Percentiles rank a stretch among this genome's conserved stretches.
phyloP scores from a whole-genome alignment of 2,113 vertebrate genomes.

The Muntiacus muntjak region DNA sequence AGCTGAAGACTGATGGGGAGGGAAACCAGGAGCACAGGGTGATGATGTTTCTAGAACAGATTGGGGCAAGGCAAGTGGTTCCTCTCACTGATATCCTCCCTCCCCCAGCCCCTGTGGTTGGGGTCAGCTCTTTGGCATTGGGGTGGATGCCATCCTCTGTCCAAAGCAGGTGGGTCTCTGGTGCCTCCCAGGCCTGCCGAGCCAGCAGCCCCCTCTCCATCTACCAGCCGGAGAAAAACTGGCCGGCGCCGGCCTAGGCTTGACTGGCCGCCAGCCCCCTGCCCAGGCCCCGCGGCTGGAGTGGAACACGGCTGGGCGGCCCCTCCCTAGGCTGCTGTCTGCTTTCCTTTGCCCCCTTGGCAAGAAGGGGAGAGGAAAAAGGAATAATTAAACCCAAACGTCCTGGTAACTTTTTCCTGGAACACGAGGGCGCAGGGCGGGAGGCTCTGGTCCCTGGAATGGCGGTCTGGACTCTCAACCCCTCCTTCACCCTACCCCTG shows the following conservation, averaged over 20 bases:
- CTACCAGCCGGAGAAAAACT: not conserved
- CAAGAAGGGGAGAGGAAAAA: constrained; percentile 64
- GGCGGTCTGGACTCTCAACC: not conserved
- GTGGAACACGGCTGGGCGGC: constrained; percentile 15
- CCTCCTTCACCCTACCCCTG: not conserved
- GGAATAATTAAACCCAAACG: constrained; percentile 72
- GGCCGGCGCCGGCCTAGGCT: not conserved
- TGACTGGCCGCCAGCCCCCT: constrained; percentile 55
- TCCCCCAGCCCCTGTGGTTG: not conserved
- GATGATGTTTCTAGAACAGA: not conserved
- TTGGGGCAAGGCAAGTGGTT: not conserved
- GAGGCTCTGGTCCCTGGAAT: constrained; percentile 38
- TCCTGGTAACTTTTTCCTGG: constrained; percentile 74
- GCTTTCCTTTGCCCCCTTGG: constrained; percentile 74
- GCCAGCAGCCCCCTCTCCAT: not conserved
- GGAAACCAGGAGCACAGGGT: not conserved
- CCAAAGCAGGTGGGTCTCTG: not conserved
- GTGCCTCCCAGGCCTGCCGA: not conserved
- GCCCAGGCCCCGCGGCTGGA: constrained; percentile 38
- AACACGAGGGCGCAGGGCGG: constrained; percentile 21
- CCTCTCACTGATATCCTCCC: not conserved
- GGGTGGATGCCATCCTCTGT: not conserved
- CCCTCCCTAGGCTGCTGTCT: constrained; percentile 64
- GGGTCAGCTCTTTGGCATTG: not conserved
- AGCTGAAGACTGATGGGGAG: not conserved